Base-by-base conservation (phyloP, 2,888 invertebrate species). In the Emmelina monodactyla region DNA sequence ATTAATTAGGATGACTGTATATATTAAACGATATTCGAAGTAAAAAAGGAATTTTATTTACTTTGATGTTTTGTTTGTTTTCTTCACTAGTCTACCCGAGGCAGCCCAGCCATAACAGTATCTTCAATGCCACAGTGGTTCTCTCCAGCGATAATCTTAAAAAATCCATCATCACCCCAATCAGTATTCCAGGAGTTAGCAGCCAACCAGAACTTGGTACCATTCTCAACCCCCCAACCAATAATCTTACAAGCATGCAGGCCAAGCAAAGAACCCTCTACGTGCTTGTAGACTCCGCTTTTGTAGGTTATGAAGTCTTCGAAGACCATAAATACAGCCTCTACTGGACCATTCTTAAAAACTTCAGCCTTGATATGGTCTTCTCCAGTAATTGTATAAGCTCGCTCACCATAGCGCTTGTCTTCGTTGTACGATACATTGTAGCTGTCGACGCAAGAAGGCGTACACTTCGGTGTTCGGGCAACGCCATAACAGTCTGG, bases 181-280 rank as follows among this genome's bases (percentile, higher is more conserved):
- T 9, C 91, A 1, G 79, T 78, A 64, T 92, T 92, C 92, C 92
- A 93, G 0, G 89, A 90, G 70, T 92, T 92, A 39, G 88, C 91
- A 43, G 89, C 82, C n/a, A 89, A 71, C 92, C 92, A 92, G 60
- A 91, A 92, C 7, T 87, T 86, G 2, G 80, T 80, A n/a, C 80
- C 82, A 29, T 82, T 73, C 38, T 88, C 86, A 1, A 80, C 83
- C 16, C 92, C 92, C 88, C 91, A 92, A 9, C 92, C 91, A 19
- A 92, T 58, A 25, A 92, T 84, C 48, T 86, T 85, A 30, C 92
- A 85, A 13, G 91, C 91, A 62, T 92, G 91, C 83, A 12, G 3
- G 6, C 29, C 34, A 6, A 1, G 1, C 3, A 0, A 1, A 2
- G 2, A 9, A 11, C 34, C 34, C n/a, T 4, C 5, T 6, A n/a